A percentile compares a stretch with the other conserved stretches of the same genome.
These are phyloP conservation scores for Streptopelia turtur DNA, from an alignment of 2,797 vertebrate genomes.

Conservation along the genomic window DNA sequence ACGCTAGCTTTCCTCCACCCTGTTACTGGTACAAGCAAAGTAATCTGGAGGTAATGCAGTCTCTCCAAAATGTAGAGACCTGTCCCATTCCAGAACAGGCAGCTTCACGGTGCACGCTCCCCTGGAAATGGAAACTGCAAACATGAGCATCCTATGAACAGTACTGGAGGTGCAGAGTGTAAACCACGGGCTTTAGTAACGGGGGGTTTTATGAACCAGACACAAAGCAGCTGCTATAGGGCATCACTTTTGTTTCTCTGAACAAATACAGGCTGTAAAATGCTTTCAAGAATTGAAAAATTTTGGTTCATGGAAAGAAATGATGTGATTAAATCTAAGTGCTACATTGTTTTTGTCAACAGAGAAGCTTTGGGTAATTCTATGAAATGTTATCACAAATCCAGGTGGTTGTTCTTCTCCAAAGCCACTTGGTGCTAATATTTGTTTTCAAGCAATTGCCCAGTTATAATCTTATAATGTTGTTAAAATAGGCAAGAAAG, in stretches of 20 bases:
- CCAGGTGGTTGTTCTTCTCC: not conserved
- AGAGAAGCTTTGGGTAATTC: not conserved
- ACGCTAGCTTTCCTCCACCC: not conserved
- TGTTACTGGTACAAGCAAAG: not conserved
- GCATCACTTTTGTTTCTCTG: not conserved
- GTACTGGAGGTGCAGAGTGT: not conserved
- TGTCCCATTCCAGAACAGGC: too few species aligned
- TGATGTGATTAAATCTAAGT: fast-evolving
- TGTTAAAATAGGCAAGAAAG: not conserved
- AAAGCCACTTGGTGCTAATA: not conserved
- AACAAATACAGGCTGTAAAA: not conserved
- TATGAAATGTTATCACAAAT: not conserved
- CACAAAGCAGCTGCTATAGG: not conserved
- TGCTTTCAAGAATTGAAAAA: not conserved
- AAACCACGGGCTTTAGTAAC: not conserved
- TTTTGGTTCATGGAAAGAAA: not conserved
- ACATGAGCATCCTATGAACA: not conserved
- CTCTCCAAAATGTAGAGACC: not conserved
- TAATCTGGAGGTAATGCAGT: fast-evolving
- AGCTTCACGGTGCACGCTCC: not conserved
- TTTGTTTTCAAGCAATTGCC: not conserved
- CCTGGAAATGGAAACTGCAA: not conserved
- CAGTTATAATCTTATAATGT: fast-evolving
- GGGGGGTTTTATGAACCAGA: not conserved
- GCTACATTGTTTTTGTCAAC: not conserved